A percentile compares a stretch with the other conserved stretches of the same genome.
Evolutionary conservation across 1,140 invertebrate species (phyloP).

Genomic region (Formica exsecta): DNA sequence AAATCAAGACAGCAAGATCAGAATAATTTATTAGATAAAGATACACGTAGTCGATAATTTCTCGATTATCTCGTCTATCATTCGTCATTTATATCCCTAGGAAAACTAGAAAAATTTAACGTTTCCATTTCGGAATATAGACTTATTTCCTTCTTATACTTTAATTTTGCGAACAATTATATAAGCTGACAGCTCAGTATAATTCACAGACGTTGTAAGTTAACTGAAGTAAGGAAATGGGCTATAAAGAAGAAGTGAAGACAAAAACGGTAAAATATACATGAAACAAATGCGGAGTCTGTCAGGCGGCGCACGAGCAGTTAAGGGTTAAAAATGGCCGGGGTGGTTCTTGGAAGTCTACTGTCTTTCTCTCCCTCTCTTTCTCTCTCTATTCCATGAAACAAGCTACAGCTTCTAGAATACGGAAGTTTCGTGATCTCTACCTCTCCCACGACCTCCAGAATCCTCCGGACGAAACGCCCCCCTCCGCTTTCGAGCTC

Average conservation of each 20-base stretch:
- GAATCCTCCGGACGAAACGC: constrained; percentile 73
- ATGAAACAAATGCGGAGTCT: constrained; percentile 41
- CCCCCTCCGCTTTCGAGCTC: constrained; percentile 53
- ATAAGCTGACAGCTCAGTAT: neutral
- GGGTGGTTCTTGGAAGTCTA: constrained; percentile 16
- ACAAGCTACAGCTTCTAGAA: constrained; percentile 69
- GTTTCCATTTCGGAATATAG: neutral
- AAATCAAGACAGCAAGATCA: neutral
- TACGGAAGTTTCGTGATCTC: constrained; percentile 73
- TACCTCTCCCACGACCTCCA: constrained; percentile 68
- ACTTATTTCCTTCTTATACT: neutral
- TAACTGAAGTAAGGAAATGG: constrained; percentile 22
- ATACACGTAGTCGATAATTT: neutral
- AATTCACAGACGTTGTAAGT: neutral
- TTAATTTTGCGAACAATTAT: neutral
- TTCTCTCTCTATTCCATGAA: constrained; percentile 47
- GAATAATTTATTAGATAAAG: neutral
- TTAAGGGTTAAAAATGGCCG: constrained; percentile 51
- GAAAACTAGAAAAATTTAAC: neutral
- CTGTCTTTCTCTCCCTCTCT: constrained; percentile 63
- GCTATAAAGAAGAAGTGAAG: constrained; percentile 4
- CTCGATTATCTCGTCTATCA: neutral
- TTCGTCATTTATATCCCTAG: neutral
- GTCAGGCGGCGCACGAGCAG: constrained; percentile 32
- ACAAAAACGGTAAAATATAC: constrained; percentile 51